These are phyloP conservation scores for Pseudomyrmex cubaensis DNA, from an alignment of 1,140 invertebrate genomes.

Conservation along the genomic window DNA sequence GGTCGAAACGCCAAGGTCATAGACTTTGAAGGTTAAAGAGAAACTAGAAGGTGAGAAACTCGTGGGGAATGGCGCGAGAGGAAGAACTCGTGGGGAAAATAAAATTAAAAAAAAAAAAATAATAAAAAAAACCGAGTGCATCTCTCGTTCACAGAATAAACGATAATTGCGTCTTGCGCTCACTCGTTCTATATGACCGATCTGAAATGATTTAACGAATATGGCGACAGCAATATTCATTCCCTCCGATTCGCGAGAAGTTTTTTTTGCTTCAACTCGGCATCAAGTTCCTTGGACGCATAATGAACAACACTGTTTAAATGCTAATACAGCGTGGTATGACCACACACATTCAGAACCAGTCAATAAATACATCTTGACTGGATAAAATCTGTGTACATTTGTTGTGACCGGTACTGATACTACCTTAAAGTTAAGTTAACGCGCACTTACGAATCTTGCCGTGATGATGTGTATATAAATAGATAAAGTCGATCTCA, in stretches of 20 bases:
- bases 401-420: conserved; percentile 65
- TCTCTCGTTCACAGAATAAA: conserved; percentile 54
- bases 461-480: conserved; percentile 11
- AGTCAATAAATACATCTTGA: conserved; percentile 75
- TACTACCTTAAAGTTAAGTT: conserved; percentile 30
- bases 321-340: conserved; percentile 55
- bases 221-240: conserved; percentile 54
- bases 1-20: conserved; percentile 62
- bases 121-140: neutral
- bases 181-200: conserved; percentile 65
- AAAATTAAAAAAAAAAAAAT: conserved; percentile 21
- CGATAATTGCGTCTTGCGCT: conserved; percentile 69
- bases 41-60: conserved; percentile 44
- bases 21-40: conserved; percentile 64
- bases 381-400: conserved; percentile 61
- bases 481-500: neutral
- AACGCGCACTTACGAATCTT: conserved; percentile 25
- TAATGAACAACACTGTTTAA: conserved; percentile 57
- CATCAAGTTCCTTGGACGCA: conserved; percentile 20
- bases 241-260: conserved; percentile 14
- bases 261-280: neutral
- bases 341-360: conserved; percentile 65
- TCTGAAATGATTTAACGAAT: conserved; percentile 69
- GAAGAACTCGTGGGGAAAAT: neutral
- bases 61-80: neutral